A percentile compares a stretch with the other conserved stretches of the same genome.
Conservation (phyloP, 2,888 invertebrate genomes). For the Eugnorisma glareosa region DNA sequence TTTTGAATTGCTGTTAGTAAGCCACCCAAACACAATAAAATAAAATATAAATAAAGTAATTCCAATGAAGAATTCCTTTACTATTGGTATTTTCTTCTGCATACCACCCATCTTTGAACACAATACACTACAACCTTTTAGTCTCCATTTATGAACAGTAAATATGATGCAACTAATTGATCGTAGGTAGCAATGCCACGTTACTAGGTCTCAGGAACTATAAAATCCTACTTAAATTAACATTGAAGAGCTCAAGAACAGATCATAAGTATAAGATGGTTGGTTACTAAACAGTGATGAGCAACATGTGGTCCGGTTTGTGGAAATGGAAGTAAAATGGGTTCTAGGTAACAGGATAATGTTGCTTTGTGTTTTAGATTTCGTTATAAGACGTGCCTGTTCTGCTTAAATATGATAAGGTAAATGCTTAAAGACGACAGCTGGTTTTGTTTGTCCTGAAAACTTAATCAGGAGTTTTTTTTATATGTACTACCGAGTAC, state of each 20-base stretch:
- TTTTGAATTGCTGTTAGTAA: too few species aligned
- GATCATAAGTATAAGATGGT: conserved; percentile 67
- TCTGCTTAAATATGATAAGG: neutral
- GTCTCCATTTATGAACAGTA: conserved; percentile 47
- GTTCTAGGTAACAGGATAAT: conserved; percentile 40
- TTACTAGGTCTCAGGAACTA: conserved; percentile 65
- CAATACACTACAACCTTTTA: conserved; percentile 32
- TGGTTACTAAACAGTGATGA: conserved; percentile 14
- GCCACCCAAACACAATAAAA: too few species aligned
- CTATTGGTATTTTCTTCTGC: neutral
- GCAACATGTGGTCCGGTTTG: conserved; percentile 42
- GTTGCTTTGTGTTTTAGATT: conserved; percentile 26
- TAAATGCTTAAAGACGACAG: neutral
- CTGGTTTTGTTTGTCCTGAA: neutral
- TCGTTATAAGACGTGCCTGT: neutral
- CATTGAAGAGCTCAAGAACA: conserved; percentile 75
- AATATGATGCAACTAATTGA: conserved; percentile 61
- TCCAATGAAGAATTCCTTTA: neutral
- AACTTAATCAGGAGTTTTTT: neutral
- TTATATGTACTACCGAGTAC: too few species aligned
- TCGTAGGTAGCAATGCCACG: conserved; percentile 74
- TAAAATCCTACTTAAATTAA: conserved; percentile 63
- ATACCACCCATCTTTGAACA: conserved; percentile 2
- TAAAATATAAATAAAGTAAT: too few species aligned
- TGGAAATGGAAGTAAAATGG: conserved; percentile 26